Evolutionary conservation across 2,113 vertebrate species (phyloP).

Genomic region (Nerophis lumbriciformis): DNA sequence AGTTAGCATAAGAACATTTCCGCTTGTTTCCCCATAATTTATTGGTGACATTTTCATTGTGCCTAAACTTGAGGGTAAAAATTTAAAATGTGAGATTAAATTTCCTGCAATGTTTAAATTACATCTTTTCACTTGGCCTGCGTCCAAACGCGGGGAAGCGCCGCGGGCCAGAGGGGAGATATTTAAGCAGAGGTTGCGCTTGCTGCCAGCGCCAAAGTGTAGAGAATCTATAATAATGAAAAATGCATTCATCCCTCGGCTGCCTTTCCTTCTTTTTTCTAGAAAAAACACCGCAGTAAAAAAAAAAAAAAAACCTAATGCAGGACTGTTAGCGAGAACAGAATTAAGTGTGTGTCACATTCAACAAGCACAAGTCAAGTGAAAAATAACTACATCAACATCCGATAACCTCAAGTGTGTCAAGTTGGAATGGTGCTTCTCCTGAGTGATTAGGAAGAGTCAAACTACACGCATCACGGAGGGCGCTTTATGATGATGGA

Average conservation of each 20-base stretch:
- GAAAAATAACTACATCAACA: constrained; percentile 36
- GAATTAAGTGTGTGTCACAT: constrained; percentile 53
- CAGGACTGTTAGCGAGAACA: constrained; percentile 40
- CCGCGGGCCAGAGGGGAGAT: constrained; percentile 86
- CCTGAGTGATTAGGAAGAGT: constrained; percentile 47
- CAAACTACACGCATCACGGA: constrained; percentile 44
- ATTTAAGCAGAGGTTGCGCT: constrained; percentile 86
- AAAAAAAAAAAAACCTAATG: constrained; percentile 27
- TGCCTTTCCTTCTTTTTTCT: constrained; percentile 50
- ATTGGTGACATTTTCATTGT: constrained; percentile 94
- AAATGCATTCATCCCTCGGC: constrained; percentile 68
- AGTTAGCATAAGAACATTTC: constrained; percentile 80
- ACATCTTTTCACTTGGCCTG: constrained; percentile 86
- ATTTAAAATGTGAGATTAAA: constrained; percentile 97
- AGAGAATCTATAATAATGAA: constrained; percentile 72
- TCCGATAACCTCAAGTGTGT: constrained; percentile 28
- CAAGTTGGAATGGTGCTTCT: constrained; percentile 35
- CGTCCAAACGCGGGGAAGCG: constrained; percentile 84
- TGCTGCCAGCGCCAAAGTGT: constrained; percentile 75
- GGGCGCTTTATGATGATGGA: constrained; percentile 64
- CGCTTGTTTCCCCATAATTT: constrained; percentile 91
- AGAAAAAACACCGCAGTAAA: background rate
- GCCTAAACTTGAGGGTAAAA: constrained; percentile 87
- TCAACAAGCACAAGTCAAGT: constrained; percentile 46
- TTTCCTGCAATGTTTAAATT: constrained; percentile 99